These are phyloP conservation scores for Azemiops feae DNA, from an alignment of 2,113 vertebrate genomes.

Conservation along the genomic window DNA sequence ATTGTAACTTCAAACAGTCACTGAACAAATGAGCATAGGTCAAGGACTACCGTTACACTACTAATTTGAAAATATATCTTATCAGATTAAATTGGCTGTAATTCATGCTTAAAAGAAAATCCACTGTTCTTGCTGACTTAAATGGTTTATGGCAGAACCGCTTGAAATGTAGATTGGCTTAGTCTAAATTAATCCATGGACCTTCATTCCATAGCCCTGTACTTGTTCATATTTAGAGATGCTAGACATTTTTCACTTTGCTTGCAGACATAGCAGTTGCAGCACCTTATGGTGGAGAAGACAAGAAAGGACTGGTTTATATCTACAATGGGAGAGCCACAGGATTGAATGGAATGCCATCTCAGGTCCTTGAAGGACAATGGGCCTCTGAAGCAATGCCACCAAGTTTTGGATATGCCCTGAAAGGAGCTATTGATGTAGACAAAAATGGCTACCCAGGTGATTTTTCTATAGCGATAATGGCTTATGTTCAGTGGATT, in stretches of 20 bases:
- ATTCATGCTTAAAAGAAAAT: background rate
- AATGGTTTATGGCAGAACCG: background rate
- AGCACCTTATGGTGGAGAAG: constrained; percentile 87
- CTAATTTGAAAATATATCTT: background rate
- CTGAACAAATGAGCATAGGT: background rate
- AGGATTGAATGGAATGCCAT: constrained; percentile 76
- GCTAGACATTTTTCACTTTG: background rate
- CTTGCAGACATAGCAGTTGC: constrained; percentile 87
- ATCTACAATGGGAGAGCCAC: constrained; percentile 87
- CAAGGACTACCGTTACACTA: background rate
- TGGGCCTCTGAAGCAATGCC: constrained; percentile 90
- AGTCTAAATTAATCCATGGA: background rate
- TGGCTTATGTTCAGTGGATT: background rate
- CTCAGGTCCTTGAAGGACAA: constrained; percentile 86
- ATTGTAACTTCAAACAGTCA: background rate
- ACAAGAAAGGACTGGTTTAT: constrained; percentile 85
- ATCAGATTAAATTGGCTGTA: background rate
- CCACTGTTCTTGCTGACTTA: background rate
- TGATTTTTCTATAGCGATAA: constrained; percentile 49
- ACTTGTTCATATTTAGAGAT: background rate
- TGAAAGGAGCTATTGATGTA: constrained; percentile 91
- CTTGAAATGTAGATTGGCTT: background rate
- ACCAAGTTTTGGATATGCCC: constrained; percentile 92
- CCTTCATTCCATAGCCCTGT: background rate
- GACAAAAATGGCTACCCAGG: constrained; percentile 96